Evolutionary conservation across 2,113 vertebrate species (phyloP).

Genomic region (Hypocryptadius cinnamomeus): DNA sequence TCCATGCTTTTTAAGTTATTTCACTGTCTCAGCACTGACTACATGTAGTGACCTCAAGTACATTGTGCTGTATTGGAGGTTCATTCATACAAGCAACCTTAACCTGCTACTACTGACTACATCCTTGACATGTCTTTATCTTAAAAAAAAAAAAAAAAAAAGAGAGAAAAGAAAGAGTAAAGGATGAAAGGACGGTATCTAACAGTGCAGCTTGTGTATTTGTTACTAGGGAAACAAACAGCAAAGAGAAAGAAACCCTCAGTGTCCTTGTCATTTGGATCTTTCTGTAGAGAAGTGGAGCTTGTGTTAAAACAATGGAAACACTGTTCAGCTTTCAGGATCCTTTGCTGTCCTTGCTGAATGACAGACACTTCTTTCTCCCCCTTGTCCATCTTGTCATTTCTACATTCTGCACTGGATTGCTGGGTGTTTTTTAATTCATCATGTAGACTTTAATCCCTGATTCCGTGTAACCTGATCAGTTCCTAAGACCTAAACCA

Average conservation of each 20-base stretch:
- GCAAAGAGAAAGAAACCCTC: conserved; percentile 39
- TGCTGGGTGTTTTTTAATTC: neutral
- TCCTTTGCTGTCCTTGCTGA: conserved; percentile 15
- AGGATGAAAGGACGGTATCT: neutral
- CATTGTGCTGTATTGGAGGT: neutral
- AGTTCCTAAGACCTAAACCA: neutral
- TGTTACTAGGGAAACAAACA: conserved; percentile 64
- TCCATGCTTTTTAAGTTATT: neutral
- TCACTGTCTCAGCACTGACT: neutral
- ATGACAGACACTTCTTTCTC: conserved; percentile 42
- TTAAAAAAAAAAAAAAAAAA: neutral
- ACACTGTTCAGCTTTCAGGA: conserved; percentile 35
- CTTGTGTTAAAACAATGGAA: conserved; percentile 48
- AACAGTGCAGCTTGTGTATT: conserved; percentile 52
- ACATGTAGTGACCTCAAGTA: neutral
- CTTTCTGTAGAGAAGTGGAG: conserved; percentile 21
- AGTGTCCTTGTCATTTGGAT: conserved; percentile 39
- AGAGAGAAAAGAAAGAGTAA: neutral
- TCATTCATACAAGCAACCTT: neutral
- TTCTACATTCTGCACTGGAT: neutral
- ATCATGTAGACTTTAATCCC: neutral
- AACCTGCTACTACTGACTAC: neutral
- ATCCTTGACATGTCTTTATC: neutral
- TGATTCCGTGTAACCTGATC: neutral
- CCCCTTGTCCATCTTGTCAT: conserved; percentile 20